Percentiles rank a stretch among this genome's conserved stretches.
Conservation (phyloP, 2,888 invertebrate species). For the Hydropsyche betteni region DNA sequence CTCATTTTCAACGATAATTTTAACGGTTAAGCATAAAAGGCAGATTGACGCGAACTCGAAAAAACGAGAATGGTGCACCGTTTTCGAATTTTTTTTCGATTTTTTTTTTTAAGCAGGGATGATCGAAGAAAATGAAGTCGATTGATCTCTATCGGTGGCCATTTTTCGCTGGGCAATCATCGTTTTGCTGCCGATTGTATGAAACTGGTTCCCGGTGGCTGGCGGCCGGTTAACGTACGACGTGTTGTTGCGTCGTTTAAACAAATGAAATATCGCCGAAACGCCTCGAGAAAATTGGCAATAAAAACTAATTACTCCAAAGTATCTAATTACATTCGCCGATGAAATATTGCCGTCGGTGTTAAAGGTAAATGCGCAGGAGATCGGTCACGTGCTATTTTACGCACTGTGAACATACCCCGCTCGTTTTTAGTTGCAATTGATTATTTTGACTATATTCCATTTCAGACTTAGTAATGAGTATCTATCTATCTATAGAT, state of each 20-base stretch:
- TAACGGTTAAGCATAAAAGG: too few species aligned
- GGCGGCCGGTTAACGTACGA: slow-evolving; percentile 35
- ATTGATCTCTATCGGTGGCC: not conserved
- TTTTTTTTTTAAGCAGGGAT: too few species aligned
- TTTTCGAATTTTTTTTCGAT: too few species aligned
- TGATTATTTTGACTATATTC: not conserved
- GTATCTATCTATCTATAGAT: too few species aligned
- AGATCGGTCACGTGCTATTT: slow-evolving; percentile 17
- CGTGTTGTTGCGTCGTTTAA: slow-evolving; percentile 43
- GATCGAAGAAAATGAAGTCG: too few species aligned
- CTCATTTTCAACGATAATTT: too few species aligned
- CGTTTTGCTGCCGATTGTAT: slow-evolving; percentile 18
- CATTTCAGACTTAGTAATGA: not conserved
- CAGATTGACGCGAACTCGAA: too few species aligned
- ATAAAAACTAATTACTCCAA: slow-evolving; percentile 44
- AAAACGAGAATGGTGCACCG: too few species aligned
- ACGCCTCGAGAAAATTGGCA: slow-evolving; percentile 44
- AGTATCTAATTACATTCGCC: slow-evolving; percentile 43
- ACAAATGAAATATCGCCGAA: slow-evolving; percentile 44
- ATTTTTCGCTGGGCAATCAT: slow-evolving; percentile 25
- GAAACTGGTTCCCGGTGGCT: slow-evolving; percentile 34
- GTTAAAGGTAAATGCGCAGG: slow-evolving; percentile 33
- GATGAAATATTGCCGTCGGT: slow-evolving; percentile 36
- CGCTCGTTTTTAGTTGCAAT: not conserved
- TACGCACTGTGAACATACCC: not conserved